Evolutionary conservation across 2,888 invertebrate species (phyloP), one percentile per base, ranked within the genome.

Genomic region (Himalopsyche japonica): DNA sequence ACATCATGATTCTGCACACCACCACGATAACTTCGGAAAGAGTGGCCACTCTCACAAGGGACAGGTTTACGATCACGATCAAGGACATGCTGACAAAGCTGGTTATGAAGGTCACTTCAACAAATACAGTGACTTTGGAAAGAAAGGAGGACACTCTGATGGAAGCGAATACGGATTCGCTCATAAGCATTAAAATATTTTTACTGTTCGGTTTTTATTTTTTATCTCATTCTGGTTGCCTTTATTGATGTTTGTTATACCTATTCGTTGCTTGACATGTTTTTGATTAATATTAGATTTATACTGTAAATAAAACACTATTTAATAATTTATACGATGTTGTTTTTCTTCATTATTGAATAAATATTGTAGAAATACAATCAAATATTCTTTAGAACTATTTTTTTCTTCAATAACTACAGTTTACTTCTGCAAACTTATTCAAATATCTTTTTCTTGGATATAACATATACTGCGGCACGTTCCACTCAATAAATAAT

Each of bases 1-100:
- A 7, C 91, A 92, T 76, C 91, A 92, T 83, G 92, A 93, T 80
- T 90, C 93, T 1, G 94, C 90, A 2, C 92, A 91, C 87, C 91
- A 93, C 79, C 91, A 92, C 82, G 91, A 90, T 15, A 91, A 92
- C 49, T 92, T 91, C 76, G 94, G 93, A 0, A 93, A 93, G 87
- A 91, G 93, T 87, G 95, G 94, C 0, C 91, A 90, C 87, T 91
- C 91, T 87, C 93, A 94, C 86, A 93, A 94, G 87, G 95, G 94
- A 0, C 91, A 93, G 86, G 88, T 91, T 86, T 91, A 93, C 87
- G 91, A 92, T 84, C 91, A 90, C 43, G 92, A 93, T 86, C 91
- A 91, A 70, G 94, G 93, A 8, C 93, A 94, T 89, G 91, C 92
- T 76, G 92, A 92, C 27, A 93, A 94, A 86, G 91, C 93, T 87